Evolutionary conservation across 2,797 vertebrate genomes (phyloP).

Genomic region (Hybognathus amarus): DNA sequence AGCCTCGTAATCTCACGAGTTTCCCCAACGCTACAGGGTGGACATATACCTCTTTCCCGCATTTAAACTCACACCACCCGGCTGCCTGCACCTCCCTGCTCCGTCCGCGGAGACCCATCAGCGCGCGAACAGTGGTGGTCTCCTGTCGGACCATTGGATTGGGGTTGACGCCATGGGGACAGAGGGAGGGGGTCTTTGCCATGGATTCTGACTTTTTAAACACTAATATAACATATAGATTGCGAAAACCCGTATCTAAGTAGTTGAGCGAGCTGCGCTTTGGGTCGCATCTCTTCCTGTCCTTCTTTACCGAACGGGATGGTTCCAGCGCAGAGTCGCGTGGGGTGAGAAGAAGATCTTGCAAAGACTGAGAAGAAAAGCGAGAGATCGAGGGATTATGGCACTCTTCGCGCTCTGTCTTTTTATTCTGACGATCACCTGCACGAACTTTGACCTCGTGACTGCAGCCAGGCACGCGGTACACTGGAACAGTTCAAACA

Average conservation of each 20-base stretch:
- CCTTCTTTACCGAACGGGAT: slow-evolving; percentile 71
- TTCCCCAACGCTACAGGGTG: not conserved
- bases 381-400: slow-evolving; percentile 72
- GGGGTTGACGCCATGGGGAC: slow-evolving; percentile 60
- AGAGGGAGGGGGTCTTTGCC: slow-evolving; percentile 59
- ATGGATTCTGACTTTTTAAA: slow-evolving; percentile 71
- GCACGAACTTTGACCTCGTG: slow-evolving; percentile 77
- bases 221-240: slow-evolving; percentile 50
- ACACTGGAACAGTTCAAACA: slow-evolving; percentile 96
- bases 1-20: slow-evolving; percentile 16
- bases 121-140: slow-evolving; percentile 41
- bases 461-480: slow-evolving; percentile 87
- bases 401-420: slow-evolving; percentile 77
- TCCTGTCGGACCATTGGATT: slow-evolving; percentile 63
- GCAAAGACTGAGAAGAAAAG: slow-evolving; percentile 64
- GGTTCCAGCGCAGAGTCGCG: slow-evolving; percentile 72
- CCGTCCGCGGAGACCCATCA: slow-evolving; percentile 14
- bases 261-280: slow-evolving; percentile 39
- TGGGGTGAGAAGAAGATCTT: slow-evolving; percentile 76
- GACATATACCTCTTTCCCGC: slow-evolving; percentile 10
- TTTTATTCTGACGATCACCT: slow-evolving; percentile 81
- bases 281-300: slow-evolving; percentile 41
- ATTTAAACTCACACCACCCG: slow-evolving; percentile 39
- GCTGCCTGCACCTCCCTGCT: slow-evolving; percentile 19
- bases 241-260: not conserved